Conservation (phyloP, 2,888 invertebrate genomes). For the Drosophila pegasa region DNA sequence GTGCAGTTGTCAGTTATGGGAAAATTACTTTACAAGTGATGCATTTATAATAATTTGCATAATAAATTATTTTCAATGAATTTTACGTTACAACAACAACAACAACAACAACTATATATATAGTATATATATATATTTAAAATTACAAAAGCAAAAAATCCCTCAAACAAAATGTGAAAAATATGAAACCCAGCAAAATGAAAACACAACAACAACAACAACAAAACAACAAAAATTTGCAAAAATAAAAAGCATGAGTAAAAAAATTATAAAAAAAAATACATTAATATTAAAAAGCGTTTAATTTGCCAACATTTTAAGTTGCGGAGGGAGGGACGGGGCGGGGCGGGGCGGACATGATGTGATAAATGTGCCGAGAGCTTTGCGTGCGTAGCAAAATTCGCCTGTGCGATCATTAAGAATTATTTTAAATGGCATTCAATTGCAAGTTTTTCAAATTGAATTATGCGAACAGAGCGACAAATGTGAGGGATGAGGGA, state of each 20-base stretch:
- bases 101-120: constrained; percentile 30
- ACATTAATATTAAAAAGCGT: constrained; percentile 78
- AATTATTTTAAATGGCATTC: constrained; percentile 69
- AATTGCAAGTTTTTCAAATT: constrained; percentile 68
- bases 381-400: constrained; percentile 51
- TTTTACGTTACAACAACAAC: constrained; percentile 45
- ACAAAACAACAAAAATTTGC: constrained; percentile 57
- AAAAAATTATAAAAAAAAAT: constrained; percentile 63
- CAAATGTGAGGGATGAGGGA: constrained; percentile 14
- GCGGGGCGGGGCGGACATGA: constrained; percentile 19
- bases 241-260: constrained; percentile 60
- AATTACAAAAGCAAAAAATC: constrained; percentile 53
- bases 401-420: constrained; percentile 66
- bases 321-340: constrained; percentile 13
- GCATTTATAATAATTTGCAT: constrained; percentile 78
- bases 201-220: constrained; percentile 27
- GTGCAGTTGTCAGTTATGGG: constrained; percentile 65
- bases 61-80: constrained; percentile 77
- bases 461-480: constrained; percentile 66
- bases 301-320: constrained; percentile 72
- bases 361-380: constrained; percentile 55
- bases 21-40: constrained; percentile 73
- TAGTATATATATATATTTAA: constrained; percentile 38
- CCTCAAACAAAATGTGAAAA: constrained; percentile 66
- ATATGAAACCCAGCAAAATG: constrained; percentile 50